Percentiles rank a stretch among this genome's conserved stretches.
phyloP scores from a whole-genome alignment of 2,797 vertebrate species.

The Danio choprae region DNA sequence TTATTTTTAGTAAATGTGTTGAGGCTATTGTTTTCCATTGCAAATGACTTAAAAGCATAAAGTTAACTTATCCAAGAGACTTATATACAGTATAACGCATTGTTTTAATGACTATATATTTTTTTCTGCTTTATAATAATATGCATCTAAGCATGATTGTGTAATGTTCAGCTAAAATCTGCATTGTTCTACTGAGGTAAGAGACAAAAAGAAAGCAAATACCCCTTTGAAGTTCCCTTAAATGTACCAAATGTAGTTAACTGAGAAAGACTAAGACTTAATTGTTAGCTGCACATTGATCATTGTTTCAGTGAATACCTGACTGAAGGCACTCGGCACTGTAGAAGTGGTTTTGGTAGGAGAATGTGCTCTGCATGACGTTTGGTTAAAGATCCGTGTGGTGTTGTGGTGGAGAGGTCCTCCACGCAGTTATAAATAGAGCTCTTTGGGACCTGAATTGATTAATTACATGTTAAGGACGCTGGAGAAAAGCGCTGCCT shows the following conservation, averaged over 20 bases:
- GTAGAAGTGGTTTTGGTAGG: neutral
- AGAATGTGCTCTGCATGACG: neutral
- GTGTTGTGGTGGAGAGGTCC: conserved; percentile 37
- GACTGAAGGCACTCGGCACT: conserved; percentile 14
- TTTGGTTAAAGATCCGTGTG: neutral
- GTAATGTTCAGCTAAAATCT: no score
- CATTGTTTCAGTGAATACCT: conserved; percentile 2
- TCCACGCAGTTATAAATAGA: conserved; percentile 66
- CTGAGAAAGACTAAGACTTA: neutral
- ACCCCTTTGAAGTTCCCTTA: neutral
- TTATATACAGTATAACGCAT: no score
- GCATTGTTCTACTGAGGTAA: no score
- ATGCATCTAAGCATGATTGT: no score
- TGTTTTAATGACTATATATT: no score
- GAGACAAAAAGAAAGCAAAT: neutral
- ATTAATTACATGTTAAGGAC: conserved; percentile 77
- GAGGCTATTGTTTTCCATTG: no score
- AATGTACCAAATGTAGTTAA: neutral
- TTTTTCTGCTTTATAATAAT: no score
- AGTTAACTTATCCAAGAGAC: no score
- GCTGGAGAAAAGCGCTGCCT: conserved; percentile 67
- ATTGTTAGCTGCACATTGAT: conserved; percentile 13
- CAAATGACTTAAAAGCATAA: no score
- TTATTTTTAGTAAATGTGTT: no score
- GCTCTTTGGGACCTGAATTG: conserved; percentile 72